phyloP scores from a whole-genome alignment of 2,113 vertebrate species.

The Chloropsis hardwickii region DNA sequence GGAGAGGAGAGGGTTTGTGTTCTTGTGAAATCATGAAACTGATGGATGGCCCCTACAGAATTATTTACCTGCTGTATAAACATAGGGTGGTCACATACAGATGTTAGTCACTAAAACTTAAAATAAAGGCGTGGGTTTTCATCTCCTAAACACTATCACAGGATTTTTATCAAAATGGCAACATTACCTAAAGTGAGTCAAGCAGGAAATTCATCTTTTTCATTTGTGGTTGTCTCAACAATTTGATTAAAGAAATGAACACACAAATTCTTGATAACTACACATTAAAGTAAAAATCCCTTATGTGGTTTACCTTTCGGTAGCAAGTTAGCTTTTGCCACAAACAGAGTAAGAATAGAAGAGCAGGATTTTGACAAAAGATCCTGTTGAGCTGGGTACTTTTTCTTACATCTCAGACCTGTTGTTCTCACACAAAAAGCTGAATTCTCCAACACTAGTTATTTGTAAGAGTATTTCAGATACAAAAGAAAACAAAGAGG shows the following conservation, averaged over 20 bases:
- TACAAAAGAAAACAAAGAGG: neutral
- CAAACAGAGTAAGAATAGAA: neutral
- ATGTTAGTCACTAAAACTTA: neutral
- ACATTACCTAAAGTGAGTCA: neutral
- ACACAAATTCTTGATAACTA: neutral
- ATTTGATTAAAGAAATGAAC: neutral
- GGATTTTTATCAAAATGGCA: slow-evolving; percentile 25
- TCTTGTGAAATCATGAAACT: slow-evolving; percentile 21
- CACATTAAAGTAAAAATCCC: neutral
- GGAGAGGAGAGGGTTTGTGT: slow-evolving; percentile 32
- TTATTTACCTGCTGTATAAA: slow-evolving; percentile 4
- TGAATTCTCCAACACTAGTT: neutral
- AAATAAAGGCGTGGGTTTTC: neutral
- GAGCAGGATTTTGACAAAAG: slow-evolving; percentile 11
- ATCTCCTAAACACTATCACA: neutral
- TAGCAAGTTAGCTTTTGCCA: neutral
- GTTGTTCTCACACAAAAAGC: slow-evolving; percentile 17
- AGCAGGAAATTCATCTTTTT: neutral
- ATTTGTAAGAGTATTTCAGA: neutral
- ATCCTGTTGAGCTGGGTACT: neutral
- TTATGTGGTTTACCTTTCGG: neutral
- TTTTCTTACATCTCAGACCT: slow-evolving; percentile 4
- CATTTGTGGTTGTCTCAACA: neutral
- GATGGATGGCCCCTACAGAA: neutral
- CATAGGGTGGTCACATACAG: slow-evolving; percentile 24